phyloP scores from a whole-genome alignment of 1,140 invertebrate genomes.

The Cyphomyrmex costatus region DNA sequence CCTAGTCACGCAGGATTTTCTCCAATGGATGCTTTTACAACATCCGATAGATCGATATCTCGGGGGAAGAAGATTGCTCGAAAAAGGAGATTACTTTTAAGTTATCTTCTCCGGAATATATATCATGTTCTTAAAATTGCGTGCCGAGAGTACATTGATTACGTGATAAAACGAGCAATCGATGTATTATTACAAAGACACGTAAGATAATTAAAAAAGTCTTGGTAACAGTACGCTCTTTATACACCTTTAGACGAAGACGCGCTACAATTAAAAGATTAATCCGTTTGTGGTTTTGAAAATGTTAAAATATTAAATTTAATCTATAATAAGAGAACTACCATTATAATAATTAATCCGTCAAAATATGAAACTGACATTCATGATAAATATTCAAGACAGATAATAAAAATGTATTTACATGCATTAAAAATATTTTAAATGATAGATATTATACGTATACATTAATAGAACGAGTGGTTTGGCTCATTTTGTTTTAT shows the following conservation, averaged over 20 bases:
- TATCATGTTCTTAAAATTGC: not conserved
- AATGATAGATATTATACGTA: not conserved
- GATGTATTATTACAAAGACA: not conserved
- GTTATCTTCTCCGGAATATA: not conserved
- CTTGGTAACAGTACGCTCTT: too few species aligned
- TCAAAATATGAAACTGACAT: not conserved
- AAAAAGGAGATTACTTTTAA: conserved; percentile 30
- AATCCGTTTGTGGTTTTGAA: not conserved
- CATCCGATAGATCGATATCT: conserved; percentile 45
- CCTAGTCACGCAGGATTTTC: conserved; percentile 74
- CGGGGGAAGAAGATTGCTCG: not conserved
- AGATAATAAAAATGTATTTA: not conserved
- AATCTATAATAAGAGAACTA: not conserved
- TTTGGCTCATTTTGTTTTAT: not conserved
- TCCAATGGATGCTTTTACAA: conserved; percentile 56
- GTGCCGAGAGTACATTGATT: not conserved
- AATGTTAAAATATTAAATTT: not conserved
- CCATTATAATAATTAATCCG: not conserved
- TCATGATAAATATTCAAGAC: not conserved
- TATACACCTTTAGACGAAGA: not conserved
- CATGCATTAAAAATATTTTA: not conserved
- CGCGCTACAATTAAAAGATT: not conserved
- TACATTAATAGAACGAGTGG: not conserved
- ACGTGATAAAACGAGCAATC: not conserved
- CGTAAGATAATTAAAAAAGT: too few species aligned